Evolutionary conservation across 2,888 invertebrate species (phyloP), one percentile per base, ranked within the genome.

Genomic region (Ecliptopera silaceata): DNA sequence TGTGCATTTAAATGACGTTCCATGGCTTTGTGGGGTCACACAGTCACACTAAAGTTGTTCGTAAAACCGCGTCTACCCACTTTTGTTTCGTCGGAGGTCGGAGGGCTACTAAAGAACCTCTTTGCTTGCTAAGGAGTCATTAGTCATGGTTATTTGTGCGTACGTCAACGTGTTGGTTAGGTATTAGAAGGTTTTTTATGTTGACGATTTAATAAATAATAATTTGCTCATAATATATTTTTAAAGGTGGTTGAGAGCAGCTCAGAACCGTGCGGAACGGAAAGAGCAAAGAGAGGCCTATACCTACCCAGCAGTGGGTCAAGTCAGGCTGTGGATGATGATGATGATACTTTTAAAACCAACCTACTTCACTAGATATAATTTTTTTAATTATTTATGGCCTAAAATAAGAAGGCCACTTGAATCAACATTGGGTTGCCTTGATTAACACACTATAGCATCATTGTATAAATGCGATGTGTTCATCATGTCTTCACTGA

Each of bases 1-100:
- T 91, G 90, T 89, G 91, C 91, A 90, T 90, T 91, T 91, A 91
- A 91, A 91, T 90, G 90, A 91, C 89, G 88, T 88, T 82, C 87
- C 82, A 76, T 45, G 71, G 86, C 90, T 91, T 90, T 90, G 90
- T 90, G 88, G 88, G 87, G 87, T 85, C 86, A 88, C 86, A 87
- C 86, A 86, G 87, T 84, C 86, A 88, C 86, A 87, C 86, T 87
- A 86, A 86, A 87, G 83, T 88, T 84, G 84, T 82, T 81, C 84
- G 79, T 82, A 78, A 85, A 88, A 86, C 88, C 86, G 80, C 84
- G 79, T 79, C 70, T 74, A 79, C 77, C 74, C 78, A 84, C 83
- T 84, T 88, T 89, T 88, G 88, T 88, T 80, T 84, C 76, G 61
- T 38, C 22, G 20, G 60, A 60, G 58, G 34, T 34, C 70, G 74